Evolutionary conservation across 2,113 vertebrate genomes (phyloP), one percentile per base, ranked within the genome.

Genomic region (Rhabdomys dilectus): DNA sequence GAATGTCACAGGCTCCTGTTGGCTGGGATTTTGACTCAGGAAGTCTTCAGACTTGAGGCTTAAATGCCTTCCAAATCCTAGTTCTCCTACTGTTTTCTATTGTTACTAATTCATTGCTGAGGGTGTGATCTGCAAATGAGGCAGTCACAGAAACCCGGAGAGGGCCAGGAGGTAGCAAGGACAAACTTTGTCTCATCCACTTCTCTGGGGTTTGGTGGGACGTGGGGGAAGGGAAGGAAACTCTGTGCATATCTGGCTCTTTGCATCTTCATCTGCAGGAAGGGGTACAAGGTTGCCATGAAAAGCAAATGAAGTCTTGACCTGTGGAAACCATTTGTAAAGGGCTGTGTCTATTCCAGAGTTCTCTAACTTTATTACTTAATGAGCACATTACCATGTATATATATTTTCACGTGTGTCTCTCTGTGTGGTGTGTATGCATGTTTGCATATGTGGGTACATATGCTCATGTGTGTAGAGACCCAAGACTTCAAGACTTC

Each of bases 51-150:
- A 62, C 42, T 51, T 93, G 84, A 56, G 36, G 19, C 82, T 89
- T 88, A 84, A 88, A 42, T 60, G 64, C 17, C 91, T 93, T 90
- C 70, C 70, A 73, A 64, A 68, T 42, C 77, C 56, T 24, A 82
- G 39, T 53, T 70, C 64, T 21, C 36, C 88, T 5, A 2, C 42
- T 93, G 64, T 51, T 53, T 91, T 16, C 9, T 36, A 95, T 39
- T 39, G 93, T 85, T 10, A 24, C 89, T 73, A 36, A n/a, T 64
- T 91, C 68, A 62, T n/a, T 58, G 3, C 78, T 95, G 19, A 19
- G 77, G n/a, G 39, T 84, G 53, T 80, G 80, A 86, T 80, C 80
- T n/a, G 42, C 3, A 42, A 85, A 75, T 80, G 88, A 93, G n/a
- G 62, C 78, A 85, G 36, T 68, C 76, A 42, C 36, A 86, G 53